These are phyloP conservation scores for Atta cephalotes DNA, from an alignment of 1,140 invertebrate genomes.

Conservation along the genomic window DNA sequence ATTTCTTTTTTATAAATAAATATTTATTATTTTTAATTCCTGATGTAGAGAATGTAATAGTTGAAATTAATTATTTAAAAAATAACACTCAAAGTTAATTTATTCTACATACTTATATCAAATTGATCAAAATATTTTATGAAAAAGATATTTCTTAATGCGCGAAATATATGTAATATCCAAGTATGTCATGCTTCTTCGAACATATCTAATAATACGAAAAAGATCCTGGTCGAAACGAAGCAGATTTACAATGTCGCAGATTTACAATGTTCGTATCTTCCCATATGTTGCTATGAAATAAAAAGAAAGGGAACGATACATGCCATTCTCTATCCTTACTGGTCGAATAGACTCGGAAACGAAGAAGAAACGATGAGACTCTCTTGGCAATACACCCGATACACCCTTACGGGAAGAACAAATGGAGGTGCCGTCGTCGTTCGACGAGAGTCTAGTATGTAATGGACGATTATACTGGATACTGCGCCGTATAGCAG, in stretches of 20 bases:
- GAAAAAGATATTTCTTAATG: background rate
- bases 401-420: slow-evolving; percentile 64
- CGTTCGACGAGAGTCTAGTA: slow-evolving; percentile 73
- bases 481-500: slow-evolving; percentile 49
- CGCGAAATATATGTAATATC: background rate
- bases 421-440: slow-evolving; percentile 66
- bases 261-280: slow-evolving; percentile 47
- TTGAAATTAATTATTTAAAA: background rate
- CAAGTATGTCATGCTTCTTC: background rate
- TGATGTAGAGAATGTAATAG: background rate
- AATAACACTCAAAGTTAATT: background rate
- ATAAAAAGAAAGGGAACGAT: slow-evolving; percentile 32
- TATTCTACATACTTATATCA: background rate
- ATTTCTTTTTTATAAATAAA: too few relatives aligned
- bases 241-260: slow-evolving; percentile 21
- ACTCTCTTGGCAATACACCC: slow-evolving; percentile 42
- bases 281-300: slow-evolving; percentile 50
- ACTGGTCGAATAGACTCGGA: slow-evolving; percentile 41
- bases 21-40: background rate
- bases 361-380: slow-evolving; percentile 58
- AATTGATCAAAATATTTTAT: background rate
- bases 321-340: slow-evolving; percentile 1
- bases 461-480: slow-evolving; percentile 77
- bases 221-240: background rate
- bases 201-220: background rate